These are phyloP conservation scores for Tanaodytes sp. DNA, from an alignment of 2,888 invertebrate species.

Conservation along the genomic window DNA sequence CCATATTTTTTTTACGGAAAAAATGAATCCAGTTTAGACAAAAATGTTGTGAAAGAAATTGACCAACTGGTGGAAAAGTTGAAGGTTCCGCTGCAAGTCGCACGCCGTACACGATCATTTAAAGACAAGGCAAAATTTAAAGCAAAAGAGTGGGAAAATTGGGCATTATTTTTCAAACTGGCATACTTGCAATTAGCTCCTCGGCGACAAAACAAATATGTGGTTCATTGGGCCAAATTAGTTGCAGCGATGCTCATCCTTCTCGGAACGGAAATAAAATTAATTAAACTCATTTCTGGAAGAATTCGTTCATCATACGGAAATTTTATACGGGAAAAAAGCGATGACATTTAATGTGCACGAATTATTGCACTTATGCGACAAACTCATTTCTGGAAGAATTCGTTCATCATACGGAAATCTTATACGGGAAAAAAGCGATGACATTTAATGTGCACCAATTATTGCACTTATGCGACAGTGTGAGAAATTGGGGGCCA, in stretches of 20 bases:
- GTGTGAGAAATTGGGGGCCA: constrained; percentile 1
- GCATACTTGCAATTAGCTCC: neutral
- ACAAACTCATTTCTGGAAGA: neutral
- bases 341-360: constrained; percentile 3
- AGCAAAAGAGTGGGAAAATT: constrained; percentile 1
- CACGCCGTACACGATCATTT: neutral
- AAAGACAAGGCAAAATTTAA: neutral
- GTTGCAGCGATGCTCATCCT: neutral
- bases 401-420: neutral
- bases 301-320: neutral
- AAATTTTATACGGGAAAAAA: neutral
- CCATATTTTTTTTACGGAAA: neutral
- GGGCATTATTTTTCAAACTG: neutral
- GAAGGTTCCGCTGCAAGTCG: neutral
- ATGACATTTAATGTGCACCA: constrained; percentile 5
- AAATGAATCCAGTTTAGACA: too few relatives aligned
- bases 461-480: neutral
- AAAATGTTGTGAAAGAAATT: neutral
- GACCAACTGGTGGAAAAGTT: neutral
- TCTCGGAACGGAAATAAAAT: neutral
- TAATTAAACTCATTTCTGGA: neutral
- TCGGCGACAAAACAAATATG: neutral
- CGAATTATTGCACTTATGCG: neutral
- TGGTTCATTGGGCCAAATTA: neutral
- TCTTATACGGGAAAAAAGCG: neutral